These are phyloP conservation scores for Cheilosia impressa DNA, from an alignment of 2,888 invertebrate species.

Conservation along the genomic window DNA sequence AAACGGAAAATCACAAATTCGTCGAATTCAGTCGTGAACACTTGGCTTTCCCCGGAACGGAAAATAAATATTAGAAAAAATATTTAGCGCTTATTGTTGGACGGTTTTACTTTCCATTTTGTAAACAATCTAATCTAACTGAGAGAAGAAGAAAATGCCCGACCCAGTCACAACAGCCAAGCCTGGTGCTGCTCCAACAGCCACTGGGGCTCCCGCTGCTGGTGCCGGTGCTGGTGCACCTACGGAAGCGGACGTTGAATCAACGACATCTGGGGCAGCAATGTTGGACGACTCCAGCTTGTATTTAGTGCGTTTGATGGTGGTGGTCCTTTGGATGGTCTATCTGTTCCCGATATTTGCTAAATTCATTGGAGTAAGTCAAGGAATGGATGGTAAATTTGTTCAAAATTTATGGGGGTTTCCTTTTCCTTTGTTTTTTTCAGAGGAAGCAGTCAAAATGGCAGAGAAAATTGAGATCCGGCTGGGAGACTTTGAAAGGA, in stretches of 20 bases:
- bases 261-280: slow-evolving; percentile 2
- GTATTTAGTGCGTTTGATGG: slow-evolving; percentile 15
- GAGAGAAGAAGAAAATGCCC: not conserved
- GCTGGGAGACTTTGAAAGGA: not conserved
- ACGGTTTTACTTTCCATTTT: too few relatives aligned
- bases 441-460: slow-evolving; percentile 11
- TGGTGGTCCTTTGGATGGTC: slow-evolving; percentile 9
- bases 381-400: not conserved
- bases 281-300: slow-evolving; percentile 7
- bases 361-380: slow-evolving; percentile 11
- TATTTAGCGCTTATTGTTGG: too few relatives aligned
- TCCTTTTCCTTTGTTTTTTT: not conserved
- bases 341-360: slow-evolving; percentile 8
- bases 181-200: not conserved
- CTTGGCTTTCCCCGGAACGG: too few relatives aligned
- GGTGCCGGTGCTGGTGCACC: not conserved
- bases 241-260: not conserved
- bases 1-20: too few relatives aligned
- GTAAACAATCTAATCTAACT: too few relatives aligned
- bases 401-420: not conserved
- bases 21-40: too few relatives aligned
- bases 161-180: not conserved
- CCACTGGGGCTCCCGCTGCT: not conserved
- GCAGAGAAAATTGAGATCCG: not conserved
- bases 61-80: too few relatives aligned